Evolutionary conservation across 2,797 vertebrate genomes (phyloP).

Genomic region (Heterohyrax brucei): DNA sequence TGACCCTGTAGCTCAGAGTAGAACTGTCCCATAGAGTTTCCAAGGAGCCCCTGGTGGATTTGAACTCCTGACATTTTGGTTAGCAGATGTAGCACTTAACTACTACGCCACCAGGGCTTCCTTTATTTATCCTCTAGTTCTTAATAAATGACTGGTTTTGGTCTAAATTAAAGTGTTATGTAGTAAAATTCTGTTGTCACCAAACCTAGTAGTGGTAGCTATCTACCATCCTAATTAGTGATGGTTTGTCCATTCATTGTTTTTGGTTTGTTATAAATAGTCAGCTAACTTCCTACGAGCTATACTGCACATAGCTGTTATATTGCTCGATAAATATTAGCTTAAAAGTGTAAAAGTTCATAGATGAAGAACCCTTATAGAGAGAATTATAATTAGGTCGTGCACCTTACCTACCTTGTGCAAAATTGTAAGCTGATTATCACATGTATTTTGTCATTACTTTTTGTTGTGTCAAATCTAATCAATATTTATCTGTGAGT

Average conservation of each 20-base stretch:
- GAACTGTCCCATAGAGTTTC: no score
- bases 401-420: neutral
- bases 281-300: neutral
- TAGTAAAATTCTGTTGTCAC: neutral
- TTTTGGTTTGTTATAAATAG: neutral
- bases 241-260: neutral
- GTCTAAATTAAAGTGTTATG: neutral
- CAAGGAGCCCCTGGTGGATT: no score
- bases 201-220: neutral
- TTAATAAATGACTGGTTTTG: neutral
- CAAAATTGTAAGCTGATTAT: neutral
- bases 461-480: slow-evolving; percentile 16
- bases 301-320: neutral
- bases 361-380: neutral
- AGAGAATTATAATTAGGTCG: neutral
- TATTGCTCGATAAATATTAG: neutral
- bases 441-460: neutral
- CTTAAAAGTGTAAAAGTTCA: neutral
- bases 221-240: neutral
- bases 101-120: no score
- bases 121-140: neutral
- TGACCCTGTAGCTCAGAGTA: no score
- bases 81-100: no score
- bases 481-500: neutral
- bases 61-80: no score